Percentiles rank a stretch among this genome's conserved stretches.
phyloP scores from a whole-genome alignment of 2,888 invertebrate genomes.

The Dryomyza anilis region DNA sequence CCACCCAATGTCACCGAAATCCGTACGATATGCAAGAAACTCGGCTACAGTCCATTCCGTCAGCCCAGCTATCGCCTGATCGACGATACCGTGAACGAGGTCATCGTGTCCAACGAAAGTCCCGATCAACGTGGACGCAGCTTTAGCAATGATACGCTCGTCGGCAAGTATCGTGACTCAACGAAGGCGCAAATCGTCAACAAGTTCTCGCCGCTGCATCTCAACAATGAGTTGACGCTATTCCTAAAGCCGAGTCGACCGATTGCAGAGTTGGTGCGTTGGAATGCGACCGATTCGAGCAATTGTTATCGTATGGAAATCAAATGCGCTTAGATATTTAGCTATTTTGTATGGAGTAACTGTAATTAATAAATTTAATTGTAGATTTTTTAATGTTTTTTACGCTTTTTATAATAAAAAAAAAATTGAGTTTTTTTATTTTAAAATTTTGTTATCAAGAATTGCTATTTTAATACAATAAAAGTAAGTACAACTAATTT shows the following conservation, averaged over 20 bases:
- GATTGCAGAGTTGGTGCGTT: conserved; percentile 55
- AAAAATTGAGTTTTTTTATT: background rate
- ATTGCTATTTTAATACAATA: too few relatives aligned
- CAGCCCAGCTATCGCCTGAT: conserved; percentile 55
- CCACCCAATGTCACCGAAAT: conserved; percentile 64
- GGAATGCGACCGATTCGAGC: conserved; percentile 56
- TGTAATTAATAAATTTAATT: conserved; percentile 12
- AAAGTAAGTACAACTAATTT: background rate
- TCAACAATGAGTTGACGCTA: conserved; percentile 53
- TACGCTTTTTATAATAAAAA: conserved; percentile 34
- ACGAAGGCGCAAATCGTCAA: conserved; percentile 56
- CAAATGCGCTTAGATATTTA: conserved; percentile 46
- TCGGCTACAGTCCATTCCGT: conserved; percentile 66
- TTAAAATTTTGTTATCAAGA: too few relatives aligned
- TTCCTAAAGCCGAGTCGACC: conserved; percentile 59
- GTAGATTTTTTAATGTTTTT: conserved; percentile 28
- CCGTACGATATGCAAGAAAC: conserved; percentile 65
- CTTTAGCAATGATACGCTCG: conserved; percentile 44
- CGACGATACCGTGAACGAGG: conserved; percentile 48
- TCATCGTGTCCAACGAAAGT: conserved; percentile 46
- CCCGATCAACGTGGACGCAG: conserved; percentile 43
- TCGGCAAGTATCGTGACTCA: conserved; percentile 50
- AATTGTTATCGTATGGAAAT: conserved; percentile 57
- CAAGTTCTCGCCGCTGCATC: conserved; percentile 56
- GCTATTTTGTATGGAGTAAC: background rate